Evolutionary conservation across 92 coral and sea anemone genomes (phyloP).

Genomic region (Parazoanthus darwini): DNA sequence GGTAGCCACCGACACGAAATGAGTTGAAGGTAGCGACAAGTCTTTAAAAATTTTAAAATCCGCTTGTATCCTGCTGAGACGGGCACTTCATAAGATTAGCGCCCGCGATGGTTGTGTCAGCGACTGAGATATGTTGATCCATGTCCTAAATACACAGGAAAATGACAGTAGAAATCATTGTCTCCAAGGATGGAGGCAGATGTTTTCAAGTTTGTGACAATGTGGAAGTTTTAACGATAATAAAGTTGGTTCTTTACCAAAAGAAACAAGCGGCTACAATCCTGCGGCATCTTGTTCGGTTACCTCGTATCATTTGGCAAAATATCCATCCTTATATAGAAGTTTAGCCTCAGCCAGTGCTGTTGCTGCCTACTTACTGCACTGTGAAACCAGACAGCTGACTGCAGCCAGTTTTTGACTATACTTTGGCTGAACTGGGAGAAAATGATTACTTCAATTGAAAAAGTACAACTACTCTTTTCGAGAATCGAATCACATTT

Average conservation of each 20-base stretch:
- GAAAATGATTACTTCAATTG: neutral
- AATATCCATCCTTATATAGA: neutral
- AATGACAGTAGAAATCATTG: neutral
- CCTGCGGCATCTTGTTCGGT: neutral
- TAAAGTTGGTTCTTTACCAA: neutral
- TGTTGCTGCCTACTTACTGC: neutral
- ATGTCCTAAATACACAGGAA: neutral
- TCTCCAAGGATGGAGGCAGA: neutral
- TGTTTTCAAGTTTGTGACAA: neutral
- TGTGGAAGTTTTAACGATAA: neutral
- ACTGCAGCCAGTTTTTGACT: neutral
- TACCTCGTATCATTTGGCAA: neutral
- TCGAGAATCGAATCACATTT: neutral
- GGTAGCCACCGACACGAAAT: neutral
- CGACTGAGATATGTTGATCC: neutral
- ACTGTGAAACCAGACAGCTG: neutral
- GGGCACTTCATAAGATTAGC: neutral
- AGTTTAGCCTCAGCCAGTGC: neutral
- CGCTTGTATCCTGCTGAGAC: neutral
- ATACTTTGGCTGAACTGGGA: neutral
- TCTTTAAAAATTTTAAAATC: neutral
- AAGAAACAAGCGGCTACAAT: neutral
- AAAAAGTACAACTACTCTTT: neutral
- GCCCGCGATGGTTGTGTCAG: slow-evolving; percentile 25
- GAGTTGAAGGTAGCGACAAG: neutral